Conservation (phyloP, 2,113 vertebrate genomes). For the Bostrychus sinensis region DNA sequence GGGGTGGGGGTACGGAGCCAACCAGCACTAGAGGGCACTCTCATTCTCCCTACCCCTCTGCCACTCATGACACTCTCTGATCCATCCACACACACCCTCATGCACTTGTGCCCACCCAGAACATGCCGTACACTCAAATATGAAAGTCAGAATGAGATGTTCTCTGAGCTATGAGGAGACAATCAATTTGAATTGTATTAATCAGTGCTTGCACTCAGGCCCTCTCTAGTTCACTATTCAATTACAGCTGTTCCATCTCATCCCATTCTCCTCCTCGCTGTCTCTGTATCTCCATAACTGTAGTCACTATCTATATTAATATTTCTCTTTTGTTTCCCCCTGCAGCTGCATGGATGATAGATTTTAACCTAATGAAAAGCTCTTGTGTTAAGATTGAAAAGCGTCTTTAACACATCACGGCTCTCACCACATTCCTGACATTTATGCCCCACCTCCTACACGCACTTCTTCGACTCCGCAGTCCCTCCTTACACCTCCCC, state of each 20-base stretch:
- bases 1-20: slow-evolving; percentile 50
- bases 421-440: slow-evolving; percentile 14
- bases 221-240: slow-evolving; percentile 74
- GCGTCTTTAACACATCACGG: slow-evolving; percentile 59
- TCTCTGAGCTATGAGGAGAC: slow-evolving; percentile 70
- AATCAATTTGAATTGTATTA: slow-evolving; percentile 77
- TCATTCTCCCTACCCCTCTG: slow-evolving; percentile 60
- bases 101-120: slow-evolving; percentile 29
- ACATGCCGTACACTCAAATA: slow-evolving; percentile 70
- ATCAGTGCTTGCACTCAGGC: slow-evolving; percentile 72
- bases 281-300: slow-evolving; percentile 22
- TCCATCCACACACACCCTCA: slow-evolving; percentile 13
- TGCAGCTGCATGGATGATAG: slow-evolving; percentile 59
- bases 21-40: slow-evolving; percentile 75
- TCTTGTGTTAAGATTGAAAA: slow-evolving; percentile 66
- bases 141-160: slow-evolving; percentile 74
- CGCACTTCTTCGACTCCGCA: slow-evolving; percentile 13
- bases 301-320: slow-evolving; percentile 66
- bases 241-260: slow-evolving; percentile 71
- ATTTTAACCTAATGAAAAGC: slow-evolving; percentile 74
- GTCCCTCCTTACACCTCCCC: slow-evolving; percentile 25
- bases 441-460: slow-evolving; percentile 23
- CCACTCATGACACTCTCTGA: slow-evolving; percentile 5
- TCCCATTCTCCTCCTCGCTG: slow-evolving; percentile 41
- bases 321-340: slow-evolving; percentile 58